Evolutionary conservation across 2,797 vertebrate species (phyloP), one percentile per base, ranked within the genome.

Genomic region (Eulemur rubriventer): DNA sequence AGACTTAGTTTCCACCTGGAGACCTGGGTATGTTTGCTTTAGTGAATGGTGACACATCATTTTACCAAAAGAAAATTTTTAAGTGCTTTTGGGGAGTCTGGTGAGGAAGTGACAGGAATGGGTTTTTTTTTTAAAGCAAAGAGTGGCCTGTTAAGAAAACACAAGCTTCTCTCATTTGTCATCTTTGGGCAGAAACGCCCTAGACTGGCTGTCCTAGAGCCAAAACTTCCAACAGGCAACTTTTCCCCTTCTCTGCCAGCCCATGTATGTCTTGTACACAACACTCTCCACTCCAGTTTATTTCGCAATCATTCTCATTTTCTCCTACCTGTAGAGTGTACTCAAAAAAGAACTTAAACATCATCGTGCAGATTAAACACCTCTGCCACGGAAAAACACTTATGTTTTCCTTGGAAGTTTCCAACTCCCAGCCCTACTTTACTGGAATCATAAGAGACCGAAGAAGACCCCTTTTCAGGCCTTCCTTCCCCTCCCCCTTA

Each of bases 261-360:
- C 63, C 28, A 4, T 76, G 46, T 81, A 46, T 79, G 52, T 96
- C 80, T 91, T 79, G 69, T 82, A 72, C 59, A 82, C 85, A 57
- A 30, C 28, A 41, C 20, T 20, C 12, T 52, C 6, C 67, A 50
- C 78, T 84, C 55, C 30, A 33, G 22, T 41, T 92, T 89, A 82
- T 73, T 86, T 91, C 85, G 89, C 83, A 96, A 57, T 79, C 80
- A 52, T 6, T 91, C 81, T 96, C 57, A 55, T 94, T 81, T 88
- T 86, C 90, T 96, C 59, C 91, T 97, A 97, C 96, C 96, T 98
- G 97, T 97, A 96, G 91, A 93, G 81, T 92, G 61, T 85, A 91
- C 67, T 92, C 86, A 80, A 96, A 94, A 73, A 84, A 95, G 67
- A 94, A 85, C 41, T 72, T 92, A 91, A 65, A 87, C 84, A 73